phyloP scores from a whole-genome alignment of 2,113 vertebrate species.

The Anoura caudifer region DNA sequence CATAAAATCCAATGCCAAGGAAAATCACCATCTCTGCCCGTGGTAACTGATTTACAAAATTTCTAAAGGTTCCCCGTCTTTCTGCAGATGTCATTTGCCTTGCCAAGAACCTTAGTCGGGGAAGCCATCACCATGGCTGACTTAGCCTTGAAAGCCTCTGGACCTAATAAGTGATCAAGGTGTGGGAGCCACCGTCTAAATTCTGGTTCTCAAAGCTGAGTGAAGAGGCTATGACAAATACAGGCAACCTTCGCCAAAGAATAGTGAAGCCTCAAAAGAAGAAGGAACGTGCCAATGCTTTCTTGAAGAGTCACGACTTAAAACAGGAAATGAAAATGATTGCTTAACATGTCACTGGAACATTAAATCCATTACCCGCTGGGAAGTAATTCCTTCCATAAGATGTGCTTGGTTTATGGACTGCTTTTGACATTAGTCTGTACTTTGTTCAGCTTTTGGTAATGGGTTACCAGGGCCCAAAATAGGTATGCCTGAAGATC shows the following conservation, averaged over 20 bases:
- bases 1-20: constrained; percentile 50
- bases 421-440: not conserved
- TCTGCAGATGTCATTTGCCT: constrained; percentile 33
- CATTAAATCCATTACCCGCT: not conserved
- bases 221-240: not conserved
- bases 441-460: not conserved
- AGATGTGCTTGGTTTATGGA: not conserved
- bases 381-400: not conserved
- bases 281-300: not conserved
- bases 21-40: constrained; percentile 45
- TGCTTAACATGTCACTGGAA: not conserved
- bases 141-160: constrained; percentile 52
- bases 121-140: constrained; percentile 44
- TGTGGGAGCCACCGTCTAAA: constrained; percentile 31
- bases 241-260: constrained; percentile 18
- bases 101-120: constrained; percentile 49
- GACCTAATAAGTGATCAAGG: constrained; percentile 26
- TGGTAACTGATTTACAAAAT: constrained; percentile 11
- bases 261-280: not conserved
- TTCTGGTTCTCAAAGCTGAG: not conserved
- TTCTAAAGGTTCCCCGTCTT: constrained; percentile 26
- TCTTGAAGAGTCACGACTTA: not conserved
- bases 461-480: not conserved
- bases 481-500: not conserved
- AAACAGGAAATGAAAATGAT: constrained; percentile 15